phyloP scores from a whole-genome alignment of 2,113 vertebrate genomes.

The Gallinago jamesoni region DNA sequence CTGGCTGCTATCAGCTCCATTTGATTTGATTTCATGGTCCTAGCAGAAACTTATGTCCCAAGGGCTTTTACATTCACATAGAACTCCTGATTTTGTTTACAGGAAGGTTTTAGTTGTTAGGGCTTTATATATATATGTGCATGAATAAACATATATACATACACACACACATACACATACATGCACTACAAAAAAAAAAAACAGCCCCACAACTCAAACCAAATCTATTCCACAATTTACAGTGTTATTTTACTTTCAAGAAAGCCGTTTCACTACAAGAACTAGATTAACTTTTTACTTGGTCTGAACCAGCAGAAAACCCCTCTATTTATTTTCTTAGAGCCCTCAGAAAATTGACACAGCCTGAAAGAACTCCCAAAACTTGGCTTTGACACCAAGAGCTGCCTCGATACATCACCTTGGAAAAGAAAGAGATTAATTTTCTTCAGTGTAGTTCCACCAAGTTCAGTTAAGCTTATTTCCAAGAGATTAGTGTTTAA shows the following conservation, averaged over 20 bases:
- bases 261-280: background rate
- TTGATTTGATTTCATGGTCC: background rate
- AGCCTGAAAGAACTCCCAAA: background rate
- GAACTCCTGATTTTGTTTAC: background rate
- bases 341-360: background rate
- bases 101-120: background rate
- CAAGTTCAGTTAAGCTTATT: background rate
- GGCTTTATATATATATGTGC: background rate
- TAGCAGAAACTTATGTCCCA: background rate
- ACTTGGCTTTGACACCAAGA: background rate
- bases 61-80: background rate
- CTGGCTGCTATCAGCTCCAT: background rate
- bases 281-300: background rate
- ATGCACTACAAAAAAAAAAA: background rate
- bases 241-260: background rate
- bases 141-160: background rate
- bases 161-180: rapidly evolving
- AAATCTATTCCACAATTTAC: background rate
- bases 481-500: background rate
- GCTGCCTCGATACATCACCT: background rate
- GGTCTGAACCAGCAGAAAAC: background rate
- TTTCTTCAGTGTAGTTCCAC: background rate
- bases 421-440: background rate
- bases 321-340: background rate
- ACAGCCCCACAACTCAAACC: background rate